A percentile compares a stretch with the other conserved stretches of the same genome.
Evolutionary conservation across 2,113 vertebrate genomes (phyloP).

Genomic region (Marmota flaviventris): DNA sequence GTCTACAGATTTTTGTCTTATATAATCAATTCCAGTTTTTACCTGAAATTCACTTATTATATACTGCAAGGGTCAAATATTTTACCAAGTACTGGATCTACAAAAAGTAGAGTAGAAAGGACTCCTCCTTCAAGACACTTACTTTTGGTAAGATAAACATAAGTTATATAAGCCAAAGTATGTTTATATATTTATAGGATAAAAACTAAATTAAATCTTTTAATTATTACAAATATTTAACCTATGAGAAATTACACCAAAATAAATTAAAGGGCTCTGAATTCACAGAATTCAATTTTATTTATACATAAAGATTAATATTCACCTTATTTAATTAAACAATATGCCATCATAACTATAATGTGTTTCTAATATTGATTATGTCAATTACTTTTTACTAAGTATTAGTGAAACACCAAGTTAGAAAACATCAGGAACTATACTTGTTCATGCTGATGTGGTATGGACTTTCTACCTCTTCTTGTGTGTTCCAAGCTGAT

Average conservation of each 20-base stretch:
- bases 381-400: background rate
- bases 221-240: background rate
- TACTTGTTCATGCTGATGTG: too few species aligned
- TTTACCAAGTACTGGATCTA: background rate
- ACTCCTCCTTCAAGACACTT: background rate
- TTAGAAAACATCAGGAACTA: background rate
- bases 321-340: background rate
- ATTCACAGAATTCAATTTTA: background rate
- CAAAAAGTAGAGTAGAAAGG: background rate
- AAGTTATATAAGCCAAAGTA: background rate
- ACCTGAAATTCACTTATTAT: background rate
- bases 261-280: background rate
- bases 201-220: background rate
- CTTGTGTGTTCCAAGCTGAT: background rate
- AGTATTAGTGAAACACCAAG: background rate
- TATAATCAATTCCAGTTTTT: background rate
- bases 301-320: background rate
- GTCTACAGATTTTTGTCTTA: background rate
- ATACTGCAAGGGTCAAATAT: background rate
- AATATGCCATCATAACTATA: background rate
- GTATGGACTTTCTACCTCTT: rapidly evolving
- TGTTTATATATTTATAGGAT: background rate
- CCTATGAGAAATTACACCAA: background rate
- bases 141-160: background rate
- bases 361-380: background rate